Conservation (phyloP, 2,888 invertebrate species). For the Cerastis rubricosa region DNA sequence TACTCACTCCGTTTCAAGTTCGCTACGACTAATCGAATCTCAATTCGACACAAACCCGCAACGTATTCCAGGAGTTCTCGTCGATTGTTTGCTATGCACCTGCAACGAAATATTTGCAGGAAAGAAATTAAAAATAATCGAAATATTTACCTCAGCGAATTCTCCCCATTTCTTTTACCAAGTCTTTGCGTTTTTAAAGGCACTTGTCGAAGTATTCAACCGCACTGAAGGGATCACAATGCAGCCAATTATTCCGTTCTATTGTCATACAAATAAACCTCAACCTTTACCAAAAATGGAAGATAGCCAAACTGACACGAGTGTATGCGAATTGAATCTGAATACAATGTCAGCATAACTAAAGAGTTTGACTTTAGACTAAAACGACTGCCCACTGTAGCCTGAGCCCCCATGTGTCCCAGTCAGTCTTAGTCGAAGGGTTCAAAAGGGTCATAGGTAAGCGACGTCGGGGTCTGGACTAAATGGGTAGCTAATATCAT, state of each 20-base stretch:
- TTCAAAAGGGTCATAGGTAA: conserved; percentile 66
- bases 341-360: conserved; percentile 85
- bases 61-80: conserved; percentile 59
- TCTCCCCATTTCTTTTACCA: conserved; percentile 15
- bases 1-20: conserved; percentile 80
- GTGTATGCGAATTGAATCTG: conserved; percentile 81
- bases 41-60: conserved; percentile 72
- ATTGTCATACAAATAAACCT: conserved; percentile 62
- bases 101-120: conserved; percentile 19
- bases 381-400: conserved; percentile 72
- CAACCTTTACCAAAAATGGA: conserved; percentile 71
- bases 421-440: conserved; percentile 58
- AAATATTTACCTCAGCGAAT: conserved; percentile 5
- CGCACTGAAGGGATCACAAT: conserved; percentile 54
- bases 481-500: conserved; percentile 83
- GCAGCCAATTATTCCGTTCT: conserved; percentile 61
- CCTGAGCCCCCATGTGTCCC: conserved; percentile 67
- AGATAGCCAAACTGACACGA: conserved; percentile 76
- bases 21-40: conserved; percentile 82
- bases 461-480: conserved; percentile 73
- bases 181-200: conserved; percentile 25
- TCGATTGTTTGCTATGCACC: conserved; percentile 50
- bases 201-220: conserved; percentile 37
- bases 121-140: conserved; percentile 3
- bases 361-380: conserved; percentile 83